Conservation (phyloP, 1,140 invertebrate species). For the Cydia pomonella region DNA sequence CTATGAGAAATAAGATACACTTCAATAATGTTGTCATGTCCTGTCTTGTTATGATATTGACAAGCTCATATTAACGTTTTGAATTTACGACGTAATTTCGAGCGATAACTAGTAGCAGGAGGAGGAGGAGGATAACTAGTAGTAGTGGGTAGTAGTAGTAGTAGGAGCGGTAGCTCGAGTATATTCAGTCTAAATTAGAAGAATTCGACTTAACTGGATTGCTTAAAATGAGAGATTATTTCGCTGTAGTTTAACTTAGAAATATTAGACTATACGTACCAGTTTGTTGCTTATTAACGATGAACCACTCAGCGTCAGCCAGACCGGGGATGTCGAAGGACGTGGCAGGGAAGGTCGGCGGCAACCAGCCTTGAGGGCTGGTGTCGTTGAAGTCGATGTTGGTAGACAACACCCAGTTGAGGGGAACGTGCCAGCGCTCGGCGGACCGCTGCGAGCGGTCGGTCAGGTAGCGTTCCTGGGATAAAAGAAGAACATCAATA, state of each 20-base stretch:
- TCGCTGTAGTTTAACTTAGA: too few species aligned
- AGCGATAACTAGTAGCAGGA: too few species aligned
- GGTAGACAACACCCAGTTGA: slow-evolving; percentile 70
- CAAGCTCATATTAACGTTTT: too few species aligned
- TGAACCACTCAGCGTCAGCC: slow-evolving; percentile 78
- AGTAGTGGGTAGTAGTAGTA: too few species aligned
- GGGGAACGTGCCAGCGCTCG: slow-evolving; percentile 68
- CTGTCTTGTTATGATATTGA: too few species aligned
- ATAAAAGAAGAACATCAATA: background rate
- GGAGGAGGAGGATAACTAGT: too few species aligned
- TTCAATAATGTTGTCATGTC: too few species aligned
- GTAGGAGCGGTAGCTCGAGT: too few species aligned
- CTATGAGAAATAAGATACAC: slow-evolving; percentile 48
- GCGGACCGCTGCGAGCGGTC: slow-evolving; percentile 49
- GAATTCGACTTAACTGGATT: too few species aligned
- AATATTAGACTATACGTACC: slow-evolving; percentile 66
- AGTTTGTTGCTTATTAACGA: slow-evolving; percentile 83
- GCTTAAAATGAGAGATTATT: too few species aligned
- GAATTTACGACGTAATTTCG: too few species aligned
- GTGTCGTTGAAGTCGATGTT: slow-evolving; percentile 67
- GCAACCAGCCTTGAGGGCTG: slow-evolving; percentile 58
- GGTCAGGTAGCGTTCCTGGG: slow-evolving; percentile 63
- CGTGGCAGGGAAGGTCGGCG: slow-evolving; percentile 47
- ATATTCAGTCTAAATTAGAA: too few species aligned
- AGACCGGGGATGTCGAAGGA: slow-evolving; percentile 60